phyloP scores from a whole-genome alignment of 1,140 invertebrate genomes.

The Steinernema khuongi region DNA sequence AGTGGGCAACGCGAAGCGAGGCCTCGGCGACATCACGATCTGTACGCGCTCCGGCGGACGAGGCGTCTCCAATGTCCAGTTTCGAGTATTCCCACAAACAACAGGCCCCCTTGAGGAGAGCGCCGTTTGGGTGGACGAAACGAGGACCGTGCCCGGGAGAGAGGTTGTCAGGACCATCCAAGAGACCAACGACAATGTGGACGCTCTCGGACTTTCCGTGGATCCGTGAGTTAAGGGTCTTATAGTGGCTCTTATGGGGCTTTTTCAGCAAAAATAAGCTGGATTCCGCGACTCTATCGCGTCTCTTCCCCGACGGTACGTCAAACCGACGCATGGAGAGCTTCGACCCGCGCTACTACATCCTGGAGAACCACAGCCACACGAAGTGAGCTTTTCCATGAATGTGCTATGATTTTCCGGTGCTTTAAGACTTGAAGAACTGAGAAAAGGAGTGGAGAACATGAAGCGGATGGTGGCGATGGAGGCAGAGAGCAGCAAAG shows the following conservation, averaged over 20 bases:
- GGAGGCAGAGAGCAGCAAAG: constrained; percentile 50
- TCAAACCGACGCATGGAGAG: constrained; percentile 85
- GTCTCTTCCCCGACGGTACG: constrained; percentile 73
- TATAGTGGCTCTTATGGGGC: constrained; percentile 12
- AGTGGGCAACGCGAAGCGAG: constrained; percentile 83
- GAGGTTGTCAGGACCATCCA: constrained; percentile 74
- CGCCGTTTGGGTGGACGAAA: constrained; percentile 93
- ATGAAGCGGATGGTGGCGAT: constrained; percentile 41
- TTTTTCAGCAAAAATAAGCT: constrained; percentile 33
- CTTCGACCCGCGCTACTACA: constrained; percentile 88
- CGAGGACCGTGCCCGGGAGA: constrained; percentile 70
- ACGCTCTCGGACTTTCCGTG: constrained; percentile 84
- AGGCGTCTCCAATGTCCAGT: constrained; percentile 89
- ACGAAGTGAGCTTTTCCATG: constrained; percentile 38
- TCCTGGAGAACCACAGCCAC: constrained; percentile 83
- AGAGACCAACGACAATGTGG: constrained; percentile 68
- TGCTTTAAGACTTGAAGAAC: constrained; percentile 45
- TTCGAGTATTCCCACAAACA: constrained; percentile 65
- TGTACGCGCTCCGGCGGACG: constrained; percentile 80
- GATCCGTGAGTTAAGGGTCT: constrained; percentile 70
- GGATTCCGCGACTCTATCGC: constrained; percentile 26
- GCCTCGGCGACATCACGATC: constrained; percentile 84
- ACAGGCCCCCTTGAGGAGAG: constrained; percentile 83
- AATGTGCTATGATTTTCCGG: constrained; percentile 1
- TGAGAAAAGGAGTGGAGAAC: constrained; percentile 47